phyloP scores from a whole-genome alignment of 2,113 vertebrate species.

The Hippocampus zosterae region DNA sequence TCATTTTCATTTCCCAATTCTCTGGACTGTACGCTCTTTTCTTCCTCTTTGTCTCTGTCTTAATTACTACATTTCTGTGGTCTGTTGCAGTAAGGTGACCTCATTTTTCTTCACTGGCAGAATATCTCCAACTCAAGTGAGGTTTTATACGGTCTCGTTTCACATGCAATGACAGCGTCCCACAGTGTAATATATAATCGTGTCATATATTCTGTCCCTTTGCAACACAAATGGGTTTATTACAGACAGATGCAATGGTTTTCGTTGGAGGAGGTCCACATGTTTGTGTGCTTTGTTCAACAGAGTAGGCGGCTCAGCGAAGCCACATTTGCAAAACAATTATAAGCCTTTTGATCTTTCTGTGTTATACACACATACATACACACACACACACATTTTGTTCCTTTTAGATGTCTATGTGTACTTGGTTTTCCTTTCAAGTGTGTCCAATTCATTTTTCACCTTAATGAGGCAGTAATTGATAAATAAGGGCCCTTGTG shows the following conservation, averaged over 20 bases:
- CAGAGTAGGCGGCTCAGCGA: slow-evolving; percentile 41
- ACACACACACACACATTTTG: slow-evolving; percentile 39
- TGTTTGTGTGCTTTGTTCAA: slow-evolving; percentile 18
- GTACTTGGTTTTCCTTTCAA: slow-evolving; percentile 15
- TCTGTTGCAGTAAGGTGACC: slow-evolving; percentile 28
- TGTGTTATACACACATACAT: slow-evolving; percentile 28
- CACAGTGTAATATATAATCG: neutral
- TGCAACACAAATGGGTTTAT: slow-evolving; percentile 19
- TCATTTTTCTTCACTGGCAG: slow-evolving; percentile 42
- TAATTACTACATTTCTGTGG: slow-evolving; percentile 16
- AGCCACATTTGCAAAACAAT: slow-evolving; percentile 62
- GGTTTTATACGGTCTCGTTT: neutral
- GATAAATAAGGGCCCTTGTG: slow-evolving; percentile 17
- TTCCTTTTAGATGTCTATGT: slow-evolving; percentile 32
- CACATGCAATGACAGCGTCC: slow-evolving; percentile 10
- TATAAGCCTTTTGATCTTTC: slow-evolving; percentile 64
- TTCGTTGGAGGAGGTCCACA: slow-evolving; percentile 17
- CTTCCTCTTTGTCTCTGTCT: slow-evolving; percentile 15
- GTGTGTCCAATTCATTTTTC: slow-evolving; percentile 36
- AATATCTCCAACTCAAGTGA: slow-evolving; percentile 16
- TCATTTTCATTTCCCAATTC: slow-evolving; percentile 59
- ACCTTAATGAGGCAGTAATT: slow-evolving; percentile 47
- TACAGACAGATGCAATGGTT: slow-evolving; percentile 25
- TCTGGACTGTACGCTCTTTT: slow-evolving; percentile 27
- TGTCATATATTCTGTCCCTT: slow-evolving; percentile 1